Conservation (phyloP, 2,113 vertebrate genomes). For the Crypturellus undulatus region DNA sequence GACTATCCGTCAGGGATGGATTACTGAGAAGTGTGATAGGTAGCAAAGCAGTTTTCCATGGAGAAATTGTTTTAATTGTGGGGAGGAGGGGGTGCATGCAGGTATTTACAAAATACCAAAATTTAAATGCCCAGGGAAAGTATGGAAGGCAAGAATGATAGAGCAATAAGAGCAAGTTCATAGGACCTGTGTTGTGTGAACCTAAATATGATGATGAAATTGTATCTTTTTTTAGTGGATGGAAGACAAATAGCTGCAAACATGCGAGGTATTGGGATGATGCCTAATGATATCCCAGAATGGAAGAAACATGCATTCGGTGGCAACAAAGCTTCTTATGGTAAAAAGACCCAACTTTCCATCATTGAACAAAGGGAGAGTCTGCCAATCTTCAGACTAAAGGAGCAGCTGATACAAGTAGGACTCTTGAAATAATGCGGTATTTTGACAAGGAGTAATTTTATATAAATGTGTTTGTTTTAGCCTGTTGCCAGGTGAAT, state of each 20-base stretch:
- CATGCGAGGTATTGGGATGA: constrained; percentile 99
- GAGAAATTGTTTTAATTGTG: not conserved
- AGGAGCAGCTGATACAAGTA: constrained; percentile 97
- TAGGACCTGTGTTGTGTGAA: not conserved
- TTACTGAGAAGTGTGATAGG: not conserved
- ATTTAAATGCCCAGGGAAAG: not conserved
- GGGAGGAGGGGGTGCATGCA: fast-evolving
- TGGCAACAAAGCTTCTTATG: constrained; percentile 98
- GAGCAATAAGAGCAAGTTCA: not conserved
- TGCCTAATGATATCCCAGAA: constrained; percentile 98
- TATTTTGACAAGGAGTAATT: not conserved
- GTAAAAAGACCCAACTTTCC: constrained; percentile 95
- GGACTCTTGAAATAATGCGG: not conserved
- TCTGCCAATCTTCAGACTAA: constrained; percentile 96
- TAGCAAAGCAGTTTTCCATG: not conserved
- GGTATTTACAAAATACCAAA: not conserved
- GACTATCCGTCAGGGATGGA: fast-evolving
- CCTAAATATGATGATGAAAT: not conserved
- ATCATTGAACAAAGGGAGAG: constrained; percentile 98
- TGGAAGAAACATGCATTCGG: constrained; percentile 99
- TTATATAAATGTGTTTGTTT: not conserved
- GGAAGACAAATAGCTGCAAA: constrained; percentile 98
- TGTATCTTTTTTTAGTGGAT: constrained; percentile 75
- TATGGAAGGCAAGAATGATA: not conserved
- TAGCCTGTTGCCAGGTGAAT: not conserved